Evolutionary conservation across 2,888 invertebrate species (phyloP), one percentile per base, ranked within the genome.

Genomic region (Diogma glabrata): DNA sequence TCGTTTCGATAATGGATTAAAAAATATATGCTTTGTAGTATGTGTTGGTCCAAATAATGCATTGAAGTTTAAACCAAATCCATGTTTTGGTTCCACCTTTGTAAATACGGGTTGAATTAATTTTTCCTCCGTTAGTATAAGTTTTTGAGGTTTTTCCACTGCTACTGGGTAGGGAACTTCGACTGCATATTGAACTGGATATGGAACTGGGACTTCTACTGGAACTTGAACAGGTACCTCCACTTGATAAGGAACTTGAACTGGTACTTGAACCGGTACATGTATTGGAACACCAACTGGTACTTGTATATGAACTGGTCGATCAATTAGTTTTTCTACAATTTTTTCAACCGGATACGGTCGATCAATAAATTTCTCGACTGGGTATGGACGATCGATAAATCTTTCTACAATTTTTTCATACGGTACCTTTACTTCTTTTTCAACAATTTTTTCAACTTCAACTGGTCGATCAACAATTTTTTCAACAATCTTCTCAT

Each of bases 301-400:
- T 3, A 64, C 58, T 5, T 60, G 61, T 4, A 64, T 58, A 4
- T 60, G 58, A 4, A 54, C 51, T 10, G 65, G 71, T 54, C 74
- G 76, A 55, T 79, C 76, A 0, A 78, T 67, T 1, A 77, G 59
- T 56, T 73, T 78, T 53, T 78, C 78, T 0, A 77, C 69, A 2
- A 75, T 68, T 47, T 70, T 61, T 67, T 46, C 63, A 1, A 71
- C 69, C 1, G 69, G 65, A 52, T 78, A 66, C 0, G 70, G 71
- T 2, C 69, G 56, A 8, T 74, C 73, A 16, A 76, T 64, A 1
- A 68, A 73, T 53, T 74, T 76, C 52, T 76, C 74, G 0, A 75
- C 67, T 3, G 68, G 64, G 58, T 65, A 67, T 0, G 71, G 74
- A 40, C 76, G 76, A 56, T 78, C 77, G 1, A 78, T 69, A 7